These are phyloP conservation scores for Myotis lucifugus DNA, from an alignment of 2,113 vertebrate species.

Conservation along the genomic window DNA sequence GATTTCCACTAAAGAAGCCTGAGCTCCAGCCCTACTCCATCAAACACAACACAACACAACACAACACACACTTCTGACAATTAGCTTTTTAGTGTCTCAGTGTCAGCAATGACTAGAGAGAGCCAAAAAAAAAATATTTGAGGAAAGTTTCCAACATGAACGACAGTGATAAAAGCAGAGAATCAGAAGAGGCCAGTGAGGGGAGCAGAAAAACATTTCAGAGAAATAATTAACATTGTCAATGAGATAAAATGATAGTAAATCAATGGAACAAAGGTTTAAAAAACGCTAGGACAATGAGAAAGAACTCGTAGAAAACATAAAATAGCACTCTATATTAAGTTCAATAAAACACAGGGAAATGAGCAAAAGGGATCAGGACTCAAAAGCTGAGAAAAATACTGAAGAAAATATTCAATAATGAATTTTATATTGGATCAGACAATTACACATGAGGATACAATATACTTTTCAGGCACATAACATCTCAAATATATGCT, in stretches of 20 bases:
- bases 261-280: not conserved
- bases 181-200: not conserved
- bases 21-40: not conserved
- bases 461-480: not conserved
- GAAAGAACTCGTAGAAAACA: not conserved
- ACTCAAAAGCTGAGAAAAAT: not conserved
- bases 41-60: not conserved
- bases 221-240: not conserved
- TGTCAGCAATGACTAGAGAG: not conserved
- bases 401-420: not conserved
- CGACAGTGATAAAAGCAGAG: not conserved
- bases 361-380: not conserved
- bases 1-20: not conserved
- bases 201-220: not conserved
- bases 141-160: constrained; percentile 8
- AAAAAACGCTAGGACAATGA: not conserved
- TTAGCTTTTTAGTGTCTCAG: not conserved
- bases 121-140: not conserved
- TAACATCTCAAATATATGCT: not conserved
- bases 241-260: not conserved
- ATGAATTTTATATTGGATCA: not conserved
- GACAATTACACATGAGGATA: not conserved
- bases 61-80: not conserved
- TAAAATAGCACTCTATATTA: not conserved
- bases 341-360: not conserved